phyloP scores from a whole-genome alignment of 1,140 invertebrate genomes.

The Eumaeus atala region DNA sequence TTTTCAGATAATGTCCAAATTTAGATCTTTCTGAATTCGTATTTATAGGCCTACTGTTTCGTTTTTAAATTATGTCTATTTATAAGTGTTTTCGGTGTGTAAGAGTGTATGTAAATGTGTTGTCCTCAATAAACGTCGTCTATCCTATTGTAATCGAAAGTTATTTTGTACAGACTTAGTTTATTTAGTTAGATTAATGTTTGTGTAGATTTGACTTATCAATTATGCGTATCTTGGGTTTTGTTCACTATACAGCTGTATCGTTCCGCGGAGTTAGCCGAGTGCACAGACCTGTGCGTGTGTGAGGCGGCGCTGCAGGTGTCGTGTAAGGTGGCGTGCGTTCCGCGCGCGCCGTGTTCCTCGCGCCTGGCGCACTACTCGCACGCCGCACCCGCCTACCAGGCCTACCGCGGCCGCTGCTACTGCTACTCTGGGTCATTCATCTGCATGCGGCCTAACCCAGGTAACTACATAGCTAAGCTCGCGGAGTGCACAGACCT shows the following conservation, averaged over 20 bases:
- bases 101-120: too few species aligned
- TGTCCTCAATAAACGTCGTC: too few species aligned
- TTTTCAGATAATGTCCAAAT: too few species aligned
- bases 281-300: slow-evolving; percentile 73
- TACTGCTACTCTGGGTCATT: slow-evolving; percentile 92
- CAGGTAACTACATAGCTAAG: slow-evolving; percentile 75
- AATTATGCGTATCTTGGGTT: too few species aligned
- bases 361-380: slow-evolving; percentile 91
- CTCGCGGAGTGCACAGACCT: slow-evolving; percentile 50
- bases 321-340: slow-evolving; percentile 89
- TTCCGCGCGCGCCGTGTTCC: slow-evolving; percentile 87
- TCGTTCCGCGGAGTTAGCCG: slow-evolving; percentile 84
- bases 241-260: slow-evolving; percentile 79
- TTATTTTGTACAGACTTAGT: too few species aligned
- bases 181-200: too few species aligned
- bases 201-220: too few species aligned
- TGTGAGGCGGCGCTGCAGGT: slow-evolving; percentile 84
- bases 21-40: too few species aligned
- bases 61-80: too few species aligned
- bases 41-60: too few species aligned
- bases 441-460: slow-evolving; percentile 91
- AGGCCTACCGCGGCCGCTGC: slow-evolving; percentile 89
- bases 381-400: slow-evolving; percentile 90
- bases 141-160: too few species aligned
- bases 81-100: too few species aligned